phyloP scores from a whole-genome alignment of 2,797 vertebrate species.

The Trachurus trachurus region DNA sequence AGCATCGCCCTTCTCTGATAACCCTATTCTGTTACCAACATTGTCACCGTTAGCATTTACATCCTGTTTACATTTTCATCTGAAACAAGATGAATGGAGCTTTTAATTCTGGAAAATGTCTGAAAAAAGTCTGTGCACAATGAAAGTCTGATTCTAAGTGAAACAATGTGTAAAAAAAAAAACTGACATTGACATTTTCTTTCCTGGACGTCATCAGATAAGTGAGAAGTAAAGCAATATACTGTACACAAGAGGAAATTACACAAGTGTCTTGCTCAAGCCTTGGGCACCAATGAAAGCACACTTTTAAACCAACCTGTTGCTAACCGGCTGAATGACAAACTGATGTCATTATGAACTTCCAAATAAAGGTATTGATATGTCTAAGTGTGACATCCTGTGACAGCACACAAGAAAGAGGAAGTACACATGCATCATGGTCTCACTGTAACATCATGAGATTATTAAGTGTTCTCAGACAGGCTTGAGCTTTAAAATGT shows the following conservation, averaged over 20 bases:
- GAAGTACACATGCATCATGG: slow-evolving; percentile 30
- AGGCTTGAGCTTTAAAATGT: slow-evolving; percentile 23
- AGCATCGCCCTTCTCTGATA: slow-evolving; percentile 42
- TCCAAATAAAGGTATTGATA: neutral
- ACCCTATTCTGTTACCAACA: slow-evolving; percentile 36
- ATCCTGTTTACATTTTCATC: slow-evolving; percentile 45
- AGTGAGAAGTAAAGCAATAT: slow-evolving; percentile 27
- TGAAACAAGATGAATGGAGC: neutral
- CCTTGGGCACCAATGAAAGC: slow-evolving; percentile 9
- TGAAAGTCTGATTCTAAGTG: neutral
- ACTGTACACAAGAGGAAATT: slow-evolving; percentile 60
- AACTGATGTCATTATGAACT: neutral
- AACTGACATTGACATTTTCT: slow-evolving; percentile 6
- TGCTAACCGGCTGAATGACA: neutral
- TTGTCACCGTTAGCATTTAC: slow-evolving; percentile 35
- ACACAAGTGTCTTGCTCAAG: slow-evolving; percentile 38
- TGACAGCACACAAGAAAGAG: slow-evolving; percentile 13
- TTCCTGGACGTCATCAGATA: slow-evolving; percentile 48
- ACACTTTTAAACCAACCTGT: neutral
- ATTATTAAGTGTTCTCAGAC: slow-evolving; percentile 12
- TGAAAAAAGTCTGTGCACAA: neutral
- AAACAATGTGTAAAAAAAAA: slow-evolving; percentile 37
- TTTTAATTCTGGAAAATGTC: slow-evolving; percentile 15
- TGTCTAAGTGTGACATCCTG: slow-evolving; percentile 18
- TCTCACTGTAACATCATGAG: slow-evolving; percentile 19